Evolutionary conservation across 53 echinoderm and acorn worm species (phyloP).

Genomic region (Zoroaster sp.): DNA sequence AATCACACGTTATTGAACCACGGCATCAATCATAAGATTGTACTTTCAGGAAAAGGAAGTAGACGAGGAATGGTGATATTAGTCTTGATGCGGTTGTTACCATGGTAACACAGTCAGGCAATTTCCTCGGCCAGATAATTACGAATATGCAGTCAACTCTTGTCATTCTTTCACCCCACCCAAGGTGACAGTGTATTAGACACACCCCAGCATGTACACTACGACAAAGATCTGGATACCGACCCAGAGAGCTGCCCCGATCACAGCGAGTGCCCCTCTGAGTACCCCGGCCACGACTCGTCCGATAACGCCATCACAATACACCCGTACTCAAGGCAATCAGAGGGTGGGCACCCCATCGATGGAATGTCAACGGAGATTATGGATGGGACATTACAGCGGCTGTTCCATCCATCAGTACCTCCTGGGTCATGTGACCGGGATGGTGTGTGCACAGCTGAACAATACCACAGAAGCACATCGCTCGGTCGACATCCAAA

Average conservation of each 20-base stretch:
- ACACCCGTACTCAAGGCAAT: slow-evolving; percentile 55
- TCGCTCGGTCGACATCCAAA: slow-evolving; percentile 12
- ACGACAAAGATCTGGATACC: slow-evolving; percentile 43
- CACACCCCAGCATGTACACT: slow-evolving; percentile 41
- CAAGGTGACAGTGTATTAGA: slow-evolving; percentile 43
- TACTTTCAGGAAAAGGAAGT: no score
- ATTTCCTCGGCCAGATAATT: no score
- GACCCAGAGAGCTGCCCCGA: slow-evolving; percentile 50
- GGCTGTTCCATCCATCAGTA: slow-evolving; percentile 46
- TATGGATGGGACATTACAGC: slow-evolving; percentile 31
- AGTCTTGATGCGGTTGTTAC: no score
- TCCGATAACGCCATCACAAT: slow-evolving; percentile 37
- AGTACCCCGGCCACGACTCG: slow-evolving; percentile 25
- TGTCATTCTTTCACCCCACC: background rate
- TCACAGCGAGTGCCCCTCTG: slow-evolving; percentile 24
- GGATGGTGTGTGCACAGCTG: background rate
- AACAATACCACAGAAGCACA: background rate
- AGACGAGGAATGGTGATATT: no score
- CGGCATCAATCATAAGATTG: no score
- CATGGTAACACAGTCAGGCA: no score
- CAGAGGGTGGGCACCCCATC: background rate
- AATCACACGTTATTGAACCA: no score
- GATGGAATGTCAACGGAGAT: slow-evolving; percentile 37
- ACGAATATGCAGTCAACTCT: background rate
- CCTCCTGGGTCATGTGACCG: slow-evolving; percentile 16